phyloP scores from a whole-genome alignment of 30 jellyfish, hydroid and myxozoan species.

The Catostylus mosaicus region DNA sequence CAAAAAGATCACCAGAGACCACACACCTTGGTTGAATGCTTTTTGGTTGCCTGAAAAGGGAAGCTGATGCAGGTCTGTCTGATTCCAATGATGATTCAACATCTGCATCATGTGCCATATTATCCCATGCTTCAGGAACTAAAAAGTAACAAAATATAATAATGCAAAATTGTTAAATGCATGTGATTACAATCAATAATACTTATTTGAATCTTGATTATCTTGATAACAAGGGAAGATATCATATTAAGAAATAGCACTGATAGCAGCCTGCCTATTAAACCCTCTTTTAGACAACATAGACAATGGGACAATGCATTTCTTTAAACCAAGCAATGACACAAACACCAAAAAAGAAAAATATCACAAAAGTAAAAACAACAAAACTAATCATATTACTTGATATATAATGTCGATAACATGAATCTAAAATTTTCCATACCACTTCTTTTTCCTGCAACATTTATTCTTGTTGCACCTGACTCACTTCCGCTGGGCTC shows the following conservation, averaged over 20 bases:
- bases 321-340: no score
- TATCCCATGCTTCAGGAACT: constrained; percentile 86
- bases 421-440: background rate
- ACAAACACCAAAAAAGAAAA: no score
- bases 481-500: constrained; percentile 60
- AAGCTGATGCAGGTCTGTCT: constrained; percentile 75
- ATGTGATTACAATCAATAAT: background rate
- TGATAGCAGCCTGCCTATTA: no score
- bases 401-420: no score
- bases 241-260: no score
- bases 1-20: background rate
- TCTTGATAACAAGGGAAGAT: no score
- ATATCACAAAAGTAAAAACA: no score
- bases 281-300: no score
- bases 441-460: constrained; percentile 60
- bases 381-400: no score
- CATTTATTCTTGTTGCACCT: constrained; percentile 35
- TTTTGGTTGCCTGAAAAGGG: constrained; percentile 55
- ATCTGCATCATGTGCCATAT: constrained; percentile 73
- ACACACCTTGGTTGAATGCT: constrained; percentile 18
- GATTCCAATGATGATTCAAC: constrained; percentile 35
- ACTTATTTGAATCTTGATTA: no score
- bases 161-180: background rate
- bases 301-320: no score
- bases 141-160: background rate